These are phyloP conservation scores for Actinostola sp. DNA, from an alignment of 92 coral and sea anemone genomes.

Conservation along the genomic window DNA sequence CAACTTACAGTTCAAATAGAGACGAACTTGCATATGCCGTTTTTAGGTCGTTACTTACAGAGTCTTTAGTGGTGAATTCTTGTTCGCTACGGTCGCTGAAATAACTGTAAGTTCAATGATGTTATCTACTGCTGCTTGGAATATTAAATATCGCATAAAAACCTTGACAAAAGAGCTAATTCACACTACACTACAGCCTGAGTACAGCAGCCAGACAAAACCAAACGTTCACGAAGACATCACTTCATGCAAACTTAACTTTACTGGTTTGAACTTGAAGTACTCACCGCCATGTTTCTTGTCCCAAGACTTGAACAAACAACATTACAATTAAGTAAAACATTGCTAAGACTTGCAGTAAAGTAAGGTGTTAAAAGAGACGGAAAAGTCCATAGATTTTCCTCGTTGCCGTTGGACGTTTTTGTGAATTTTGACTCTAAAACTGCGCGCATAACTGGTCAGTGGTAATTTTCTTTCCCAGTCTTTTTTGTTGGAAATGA, in stretches of 20 bases:
- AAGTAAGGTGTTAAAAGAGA: neutral
- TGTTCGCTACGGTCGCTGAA: slow-evolving; percentile 13
- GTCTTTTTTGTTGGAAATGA: too few species aligned
- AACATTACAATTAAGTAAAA: neutral
- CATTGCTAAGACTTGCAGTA: neutral
- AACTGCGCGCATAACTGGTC: slow-evolving; percentile 4
- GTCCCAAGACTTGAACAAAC: slow-evolving; percentile 9
- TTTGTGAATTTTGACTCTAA: neutral
- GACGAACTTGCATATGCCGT: neutral
- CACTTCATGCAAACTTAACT: too few species aligned
- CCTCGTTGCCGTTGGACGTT: neutral
- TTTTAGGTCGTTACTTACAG: slow-evolving; percentile 14
- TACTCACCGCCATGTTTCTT: slow-evolving; percentile 67
- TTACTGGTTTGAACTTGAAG: slow-evolving; percentile 5
- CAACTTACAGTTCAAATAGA: neutral
- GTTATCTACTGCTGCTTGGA: too few species aligned
- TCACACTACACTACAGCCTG: too few species aligned
- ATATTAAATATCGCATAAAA: neutral
- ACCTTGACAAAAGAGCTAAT: neutral
- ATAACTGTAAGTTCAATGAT: neutral
- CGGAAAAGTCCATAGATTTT: neutral
- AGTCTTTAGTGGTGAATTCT: slow-evolving; percentile 33
- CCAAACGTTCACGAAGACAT: too few species aligned
- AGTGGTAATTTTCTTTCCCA: slow-evolving; percentile 4
- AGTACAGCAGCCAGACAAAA: too few species aligned